Conservation (phyloP, 2,797 vertebrate species). For the Pseudochaenichthys georgianus region DNA sequence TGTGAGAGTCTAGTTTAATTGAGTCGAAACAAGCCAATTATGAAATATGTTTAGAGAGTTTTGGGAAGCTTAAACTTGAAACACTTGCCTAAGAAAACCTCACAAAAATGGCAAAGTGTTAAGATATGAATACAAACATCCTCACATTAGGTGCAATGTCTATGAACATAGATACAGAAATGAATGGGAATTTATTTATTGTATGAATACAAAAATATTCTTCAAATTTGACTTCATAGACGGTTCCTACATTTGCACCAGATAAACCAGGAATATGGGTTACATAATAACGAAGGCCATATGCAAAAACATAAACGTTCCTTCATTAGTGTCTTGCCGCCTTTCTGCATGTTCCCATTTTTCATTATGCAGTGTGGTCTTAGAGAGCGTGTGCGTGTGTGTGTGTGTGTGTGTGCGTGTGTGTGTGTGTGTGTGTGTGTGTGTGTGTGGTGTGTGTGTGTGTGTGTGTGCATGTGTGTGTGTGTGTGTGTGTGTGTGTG, state of each 20-base stretch:
- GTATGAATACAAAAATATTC: background rate
- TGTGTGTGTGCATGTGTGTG: no score
- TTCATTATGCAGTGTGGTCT: background rate
- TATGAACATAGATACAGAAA: background rate
- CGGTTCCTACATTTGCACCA: background rate
- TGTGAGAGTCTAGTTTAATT: no score
- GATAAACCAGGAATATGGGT: background rate
- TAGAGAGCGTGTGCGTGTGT: background rate
- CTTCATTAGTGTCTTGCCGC: background rate
- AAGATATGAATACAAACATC: no score
- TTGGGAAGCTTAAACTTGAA: no score
- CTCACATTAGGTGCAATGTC: no score
- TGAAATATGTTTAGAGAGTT: no score
- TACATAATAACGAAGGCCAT: background rate
- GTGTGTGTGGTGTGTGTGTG: no score
- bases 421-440: slow-evolving; percentile 82
- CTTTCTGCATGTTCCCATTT: background rate
- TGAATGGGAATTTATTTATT: background rate
- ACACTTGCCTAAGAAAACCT: no score
- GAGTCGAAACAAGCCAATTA: no score
- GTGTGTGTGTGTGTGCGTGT: slow-evolving; percentile 1
- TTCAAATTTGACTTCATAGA: background rate
- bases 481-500: no score
- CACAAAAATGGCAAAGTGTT: no score
- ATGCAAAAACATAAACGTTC: background rate